Percentiles rank a stretch among this genome's conserved stretches.
Conservation (phyloP, 2,888 invertebrate genomes). For the Nebria salina region DNA sequence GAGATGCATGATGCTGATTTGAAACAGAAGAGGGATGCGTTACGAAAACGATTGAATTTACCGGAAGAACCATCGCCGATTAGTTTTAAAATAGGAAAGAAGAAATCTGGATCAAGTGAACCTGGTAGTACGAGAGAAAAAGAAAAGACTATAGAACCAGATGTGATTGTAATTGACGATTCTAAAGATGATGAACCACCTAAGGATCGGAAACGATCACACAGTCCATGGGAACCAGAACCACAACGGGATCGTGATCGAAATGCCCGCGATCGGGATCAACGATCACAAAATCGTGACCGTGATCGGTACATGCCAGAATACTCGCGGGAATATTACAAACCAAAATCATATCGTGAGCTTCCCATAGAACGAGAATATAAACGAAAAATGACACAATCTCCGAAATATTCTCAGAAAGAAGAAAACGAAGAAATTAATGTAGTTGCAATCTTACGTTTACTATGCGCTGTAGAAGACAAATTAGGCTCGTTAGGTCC, state of each 20-base stretch:
- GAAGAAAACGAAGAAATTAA: slow-evolving; percentile 66
- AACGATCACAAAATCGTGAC: slow-evolving; percentile 34
- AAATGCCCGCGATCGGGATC: slow-evolving; percentile 46
- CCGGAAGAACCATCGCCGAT: slow-evolving; percentile 59
- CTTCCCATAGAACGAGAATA: slow-evolving; percentile 49
- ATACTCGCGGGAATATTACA: slow-evolving; percentile 53
- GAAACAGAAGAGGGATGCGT: slow-evolving; percentile 72
- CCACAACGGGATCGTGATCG: slow-evolving; percentile 43
- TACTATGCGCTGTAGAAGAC: slow-evolving; percentile 83
- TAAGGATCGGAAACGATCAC: slow-evolving; percentile 53
- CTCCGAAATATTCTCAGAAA: slow-evolving; percentile 57
- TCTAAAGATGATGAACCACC: slow-evolving; percentile 52
- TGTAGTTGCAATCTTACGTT: slow-evolving; percentile 74
- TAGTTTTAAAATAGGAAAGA: slow-evolving; percentile 58
- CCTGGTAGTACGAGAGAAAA: background rate
- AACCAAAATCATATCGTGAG: slow-evolving; percentile 57
- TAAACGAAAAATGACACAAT: slow-evolving; percentile 21
- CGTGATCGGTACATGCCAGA: slow-evolving; percentile 40
- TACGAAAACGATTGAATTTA: slow-evolving; percentile 67
- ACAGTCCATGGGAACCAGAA: slow-evolving; percentile 60
- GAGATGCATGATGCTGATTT: slow-evolving; percentile 79
- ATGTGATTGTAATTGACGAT: slow-evolving; percentile 59
- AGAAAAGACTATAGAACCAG: slow-evolving; percentile 53
- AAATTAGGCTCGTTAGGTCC: slow-evolving; percentile 87
- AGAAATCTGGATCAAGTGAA: slow-evolving; percentile 42